phyloP scores from a whole-genome alignment of 2,797 vertebrate genomes.

The Heliangelus exortis region DNA sequence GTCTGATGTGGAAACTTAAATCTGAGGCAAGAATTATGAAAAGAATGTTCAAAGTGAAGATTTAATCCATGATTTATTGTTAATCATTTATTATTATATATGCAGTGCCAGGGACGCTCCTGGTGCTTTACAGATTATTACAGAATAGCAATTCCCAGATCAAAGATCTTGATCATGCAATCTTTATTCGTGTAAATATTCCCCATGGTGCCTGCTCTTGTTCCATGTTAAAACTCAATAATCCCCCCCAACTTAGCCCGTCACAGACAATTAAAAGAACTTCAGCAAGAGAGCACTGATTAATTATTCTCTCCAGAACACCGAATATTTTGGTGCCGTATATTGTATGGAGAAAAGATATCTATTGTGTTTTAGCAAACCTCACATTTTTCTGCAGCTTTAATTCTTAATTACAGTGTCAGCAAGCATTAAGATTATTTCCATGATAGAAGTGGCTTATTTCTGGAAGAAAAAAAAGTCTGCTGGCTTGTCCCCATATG shows the following conservation, averaged over 20 bases:
- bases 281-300: slow-evolving; percentile 41
- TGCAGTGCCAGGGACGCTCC: slow-evolving; percentile 54
- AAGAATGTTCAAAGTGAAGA: slow-evolving; percentile 48
- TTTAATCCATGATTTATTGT: slow-evolving; percentile 69
- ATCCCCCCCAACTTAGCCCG: neutral
- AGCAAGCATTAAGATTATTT: slow-evolving; percentile 37
- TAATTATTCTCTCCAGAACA: slow-evolving; percentile 36
- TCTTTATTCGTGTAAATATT: slow-evolving; percentile 60
- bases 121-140: slow-evolving; percentile 59
- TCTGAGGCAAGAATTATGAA: slow-evolving; percentile 48
- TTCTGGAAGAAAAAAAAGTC: slow-evolving; percentile 23
- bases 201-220: slow-evolving; percentile 40
- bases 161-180: slow-evolving; percentile 56
- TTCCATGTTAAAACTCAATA: slow-evolving; percentile 41
- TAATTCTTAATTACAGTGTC: slow-evolving; percentile 57
- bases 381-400: slow-evolving; percentile 57
- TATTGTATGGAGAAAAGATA: slow-evolving; percentile 55
- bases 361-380: slow-evolving; percentile 59
- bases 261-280: slow-evolving; percentile 44
- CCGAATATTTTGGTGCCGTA: slow-evolving; percentile 36
- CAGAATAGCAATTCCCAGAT: slow-evolving; percentile 61
- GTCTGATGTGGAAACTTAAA: slow-evolving; percentile 65
- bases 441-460: neutral
- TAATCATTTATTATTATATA: slow-evolving; percentile 61
- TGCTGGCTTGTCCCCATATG: neutral